Conservation (phyloP, 2,797 vertebrate species). For the Hypotaenidia philippensis region DNA sequence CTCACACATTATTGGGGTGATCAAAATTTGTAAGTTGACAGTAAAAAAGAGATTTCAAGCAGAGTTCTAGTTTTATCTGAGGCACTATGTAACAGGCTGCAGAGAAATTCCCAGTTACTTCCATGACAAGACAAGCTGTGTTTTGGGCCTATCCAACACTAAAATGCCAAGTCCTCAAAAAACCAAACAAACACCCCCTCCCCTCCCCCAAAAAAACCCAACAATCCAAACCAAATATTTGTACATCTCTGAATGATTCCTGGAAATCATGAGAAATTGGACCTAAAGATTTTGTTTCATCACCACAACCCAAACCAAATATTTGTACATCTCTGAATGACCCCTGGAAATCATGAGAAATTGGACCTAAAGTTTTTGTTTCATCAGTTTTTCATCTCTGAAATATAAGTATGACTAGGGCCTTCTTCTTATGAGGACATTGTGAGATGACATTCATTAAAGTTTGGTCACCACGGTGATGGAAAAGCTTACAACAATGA, state of each 20-base stretch:
- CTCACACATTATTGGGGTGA: not conserved
- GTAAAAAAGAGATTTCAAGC: not conserved
- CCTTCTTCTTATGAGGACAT: not conserved
- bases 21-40: not conserved
- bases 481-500: not conserved
- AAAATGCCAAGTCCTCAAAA: not conserved
- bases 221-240: not conserved
- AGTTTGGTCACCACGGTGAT: not conserved
- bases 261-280: not conserved
- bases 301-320: too few species aligned
- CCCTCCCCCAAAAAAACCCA: too few species aligned
- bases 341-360: not conserved
- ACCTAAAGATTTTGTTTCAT: not conserved
- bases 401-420: rapidly evolving
- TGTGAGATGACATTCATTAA: not conserved
- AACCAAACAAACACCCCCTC: too few species aligned
- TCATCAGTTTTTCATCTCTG: not conserved
- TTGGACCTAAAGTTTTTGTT: not conserved
- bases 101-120: not conserved
- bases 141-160: not conserved
- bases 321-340: not conserved
- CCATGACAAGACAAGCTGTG: not conserved
- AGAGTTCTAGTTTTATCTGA: not conserved
- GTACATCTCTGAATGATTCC: not conserved
- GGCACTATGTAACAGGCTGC: not conserved